Conservation (phyloP, 1,140 invertebrate species). For the Cydia splendana region DNA sequence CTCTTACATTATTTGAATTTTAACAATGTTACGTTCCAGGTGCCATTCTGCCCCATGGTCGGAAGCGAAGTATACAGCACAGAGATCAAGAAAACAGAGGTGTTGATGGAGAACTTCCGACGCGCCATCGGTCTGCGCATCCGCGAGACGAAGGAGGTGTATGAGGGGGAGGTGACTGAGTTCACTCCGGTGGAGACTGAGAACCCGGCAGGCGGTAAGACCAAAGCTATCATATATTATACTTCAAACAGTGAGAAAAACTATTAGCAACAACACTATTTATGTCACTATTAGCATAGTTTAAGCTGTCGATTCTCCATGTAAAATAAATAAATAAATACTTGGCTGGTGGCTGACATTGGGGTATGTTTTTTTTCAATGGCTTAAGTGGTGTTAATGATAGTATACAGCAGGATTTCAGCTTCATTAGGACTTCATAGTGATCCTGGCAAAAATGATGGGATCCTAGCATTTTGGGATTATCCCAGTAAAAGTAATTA, state of each 20-base stretch:
- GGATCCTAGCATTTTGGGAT: too few relatives aligned
- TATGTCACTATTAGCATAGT: neutral
- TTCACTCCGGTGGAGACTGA: slow-evolving; percentile 98
- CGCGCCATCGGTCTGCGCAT: slow-evolving; percentile 97
- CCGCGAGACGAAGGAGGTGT: slow-evolving; percentile 99
- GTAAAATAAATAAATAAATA: too few relatives aligned
- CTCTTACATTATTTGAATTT: too few relatives aligned
- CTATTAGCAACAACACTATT: slow-evolving; percentile 7
- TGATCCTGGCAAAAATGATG: too few relatives aligned
- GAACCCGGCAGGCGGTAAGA: slow-evolving; percentile 94
- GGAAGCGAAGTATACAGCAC: slow-evolving; percentile 99
- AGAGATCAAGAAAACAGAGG: slow-evolving; percentile 99
- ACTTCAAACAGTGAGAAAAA: neutral
- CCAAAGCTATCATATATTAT: slow-evolving; percentile 33
- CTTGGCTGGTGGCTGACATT: too few relatives aligned
- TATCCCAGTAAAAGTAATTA: too few relatives aligned
- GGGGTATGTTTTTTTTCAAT: too few relatives aligned
- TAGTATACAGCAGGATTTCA: too few relatives aligned
- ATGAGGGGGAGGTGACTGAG: slow-evolving; percentile 99
- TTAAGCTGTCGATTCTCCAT: too few relatives aligned
- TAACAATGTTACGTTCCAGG: slow-evolving; percentile 49
- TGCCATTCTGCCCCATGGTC: slow-evolving; percentile 99
- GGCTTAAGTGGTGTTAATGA: too few relatives aligned
- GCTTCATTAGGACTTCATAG: too few relatives aligned
- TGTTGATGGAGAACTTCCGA: slow-evolving; percentile 99